Conservation (phyloP, 2,888 invertebrate species). For the Plebejus anna region DNA sequence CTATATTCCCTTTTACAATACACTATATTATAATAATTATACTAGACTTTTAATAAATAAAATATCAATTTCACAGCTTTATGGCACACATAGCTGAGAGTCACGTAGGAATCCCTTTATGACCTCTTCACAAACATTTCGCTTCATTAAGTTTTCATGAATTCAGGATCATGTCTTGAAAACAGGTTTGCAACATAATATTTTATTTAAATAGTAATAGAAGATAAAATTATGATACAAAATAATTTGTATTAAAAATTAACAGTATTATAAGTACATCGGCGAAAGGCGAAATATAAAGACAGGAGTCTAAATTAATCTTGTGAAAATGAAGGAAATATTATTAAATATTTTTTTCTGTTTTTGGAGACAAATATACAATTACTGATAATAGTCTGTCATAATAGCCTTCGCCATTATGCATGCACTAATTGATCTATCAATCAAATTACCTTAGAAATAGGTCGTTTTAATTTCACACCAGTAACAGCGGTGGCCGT, state of each 20-base stretch:
- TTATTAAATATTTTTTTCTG: no score
- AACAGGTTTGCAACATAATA: no score
- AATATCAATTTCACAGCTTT: background rate
- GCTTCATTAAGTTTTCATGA: background rate
- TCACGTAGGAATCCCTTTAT: background rate
- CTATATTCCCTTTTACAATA: no score
- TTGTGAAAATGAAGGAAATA: no score
- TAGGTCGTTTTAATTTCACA: background rate
- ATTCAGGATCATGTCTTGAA: background rate
- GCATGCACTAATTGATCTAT: background rate
- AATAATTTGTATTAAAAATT: no score
- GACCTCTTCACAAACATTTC: background rate
- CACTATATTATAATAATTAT: no score
- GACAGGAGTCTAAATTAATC: no score
- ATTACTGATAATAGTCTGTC: background rate
- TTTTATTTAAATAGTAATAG: no score
- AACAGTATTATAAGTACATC: no score
- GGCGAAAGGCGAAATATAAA: no score
- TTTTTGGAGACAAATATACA: no score
- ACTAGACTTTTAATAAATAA: background rate
- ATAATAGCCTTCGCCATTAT: background rate
- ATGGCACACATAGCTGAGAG: background rate
- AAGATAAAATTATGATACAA: no score
- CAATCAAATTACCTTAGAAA: background rate
- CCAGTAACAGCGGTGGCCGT: background rate